Evolutionary conservation across 2,113 vertebrate species (phyloP).

Genomic region (Tragelaphus buxtoni): DNA sequence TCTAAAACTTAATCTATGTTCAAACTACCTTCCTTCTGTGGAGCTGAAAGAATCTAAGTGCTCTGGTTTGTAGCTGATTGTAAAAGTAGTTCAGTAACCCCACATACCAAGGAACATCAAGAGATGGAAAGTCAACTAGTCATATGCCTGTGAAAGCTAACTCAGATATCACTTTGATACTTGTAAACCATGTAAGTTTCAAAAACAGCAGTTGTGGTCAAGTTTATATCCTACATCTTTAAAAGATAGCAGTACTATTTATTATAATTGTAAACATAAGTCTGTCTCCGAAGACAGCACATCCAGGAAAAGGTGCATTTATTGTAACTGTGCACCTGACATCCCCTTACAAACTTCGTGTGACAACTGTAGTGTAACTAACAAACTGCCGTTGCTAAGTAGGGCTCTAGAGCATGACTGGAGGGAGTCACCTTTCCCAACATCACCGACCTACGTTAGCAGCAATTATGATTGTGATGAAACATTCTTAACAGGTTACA

Average conservation of each 20-base stretch:
- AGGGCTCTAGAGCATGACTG: neutral
- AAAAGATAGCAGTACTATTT: slow-evolving; percentile 42
- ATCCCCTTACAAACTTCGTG: neutral
- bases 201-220: slow-evolving; percentile 27
- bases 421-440: neutral
- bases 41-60: neutral
- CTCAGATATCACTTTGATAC: slow-evolving; percentile 36
- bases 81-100: neutral
- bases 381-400: neutral
- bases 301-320: slow-evolving; percentile 21
- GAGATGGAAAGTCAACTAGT: neutral
- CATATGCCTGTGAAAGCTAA: slow-evolving; percentile 9
- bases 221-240: slow-evolving; percentile 40
- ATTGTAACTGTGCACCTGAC: neutral
- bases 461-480: neutral
- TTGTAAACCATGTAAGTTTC: slow-evolving; percentile 56
- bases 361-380: slow-evolving; percentile 42
- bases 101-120: neutral
- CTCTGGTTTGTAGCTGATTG: neutral
- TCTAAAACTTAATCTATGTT: neutral
- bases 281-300: neutral
- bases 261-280: slow-evolving; percentile 57
- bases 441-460: neutral
- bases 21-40: neutral
- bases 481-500: neutral